These are phyloP conservation scores for Pandemis corylana DNA, from an alignment of 2,888 invertebrate genomes.

Conservation along the genomic window DNA sequence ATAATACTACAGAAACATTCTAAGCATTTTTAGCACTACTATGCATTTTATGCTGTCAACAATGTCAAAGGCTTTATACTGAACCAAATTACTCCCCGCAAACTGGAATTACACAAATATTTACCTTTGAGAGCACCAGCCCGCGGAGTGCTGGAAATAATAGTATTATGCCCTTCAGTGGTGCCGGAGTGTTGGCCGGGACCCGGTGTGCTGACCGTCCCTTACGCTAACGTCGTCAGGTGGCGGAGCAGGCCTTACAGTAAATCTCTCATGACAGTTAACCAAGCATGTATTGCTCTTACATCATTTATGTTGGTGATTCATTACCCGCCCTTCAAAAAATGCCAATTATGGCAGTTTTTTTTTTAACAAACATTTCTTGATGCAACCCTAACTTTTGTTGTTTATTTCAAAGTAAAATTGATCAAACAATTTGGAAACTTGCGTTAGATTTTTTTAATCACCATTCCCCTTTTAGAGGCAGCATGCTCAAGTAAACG, in stretches of 20 bases:
- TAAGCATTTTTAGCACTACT: neutral
- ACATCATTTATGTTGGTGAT: slow-evolving; percentile 49
- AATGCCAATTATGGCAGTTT: neutral
- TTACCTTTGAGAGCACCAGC: slow-evolving; percentile 66
- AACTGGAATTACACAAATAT: slow-evolving; percentile 54
- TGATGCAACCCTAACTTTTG: neutral
- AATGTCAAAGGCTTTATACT: slow-evolving; percentile 44
- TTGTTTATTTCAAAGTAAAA: neutral
- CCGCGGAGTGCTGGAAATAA: slow-evolving; percentile 75
- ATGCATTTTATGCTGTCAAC: neutral
- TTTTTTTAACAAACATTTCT: neutral
- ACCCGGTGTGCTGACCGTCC: slow-evolving; percentile 77
- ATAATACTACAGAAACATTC: neutral
- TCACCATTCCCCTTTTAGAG: slow-evolving; percentile 60
- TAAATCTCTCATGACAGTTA: slow-evolving; percentile 83
- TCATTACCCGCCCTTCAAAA: slow-evolving; percentile 16
- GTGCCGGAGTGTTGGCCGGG: slow-evolving; percentile 83
- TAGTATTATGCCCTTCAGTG: slow-evolving; percentile 83
- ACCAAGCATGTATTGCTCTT: slow-evolving; percentile 81
- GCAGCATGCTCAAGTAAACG: slow-evolving; percentile 81
- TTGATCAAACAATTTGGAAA: neutral
- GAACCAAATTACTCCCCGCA: slow-evolving; percentile 54
- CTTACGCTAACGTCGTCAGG: slow-evolving; percentile 67
- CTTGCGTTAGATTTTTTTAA: slow-evolving; percentile 6
- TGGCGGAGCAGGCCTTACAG: slow-evolving; percentile 77